Conservation (phyloP, 2,113 vertebrate species). For the Ctenodactylus gundi region DNA sequence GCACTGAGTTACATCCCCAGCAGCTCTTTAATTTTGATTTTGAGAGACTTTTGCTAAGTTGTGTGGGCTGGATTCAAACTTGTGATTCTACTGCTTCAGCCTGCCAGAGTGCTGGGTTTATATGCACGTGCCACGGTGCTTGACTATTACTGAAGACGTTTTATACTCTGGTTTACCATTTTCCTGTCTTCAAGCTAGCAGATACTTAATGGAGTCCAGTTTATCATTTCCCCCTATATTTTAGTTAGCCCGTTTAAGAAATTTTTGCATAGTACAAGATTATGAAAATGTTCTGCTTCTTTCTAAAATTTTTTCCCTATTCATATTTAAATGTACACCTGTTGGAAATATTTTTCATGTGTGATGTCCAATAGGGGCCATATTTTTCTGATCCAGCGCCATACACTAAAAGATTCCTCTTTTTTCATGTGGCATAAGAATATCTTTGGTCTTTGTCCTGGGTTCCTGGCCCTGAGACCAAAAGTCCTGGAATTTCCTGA, state of each 20-base stretch:
- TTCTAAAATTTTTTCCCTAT: background rate
- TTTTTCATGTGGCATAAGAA: background rate
- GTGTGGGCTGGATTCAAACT: background rate
- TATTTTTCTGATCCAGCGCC: background rate
- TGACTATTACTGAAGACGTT: background rate
- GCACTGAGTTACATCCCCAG: background rate
- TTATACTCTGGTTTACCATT: background rate
- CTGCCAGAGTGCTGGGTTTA: background rate
- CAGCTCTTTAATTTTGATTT: background rate
- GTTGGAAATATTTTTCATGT: background rate
- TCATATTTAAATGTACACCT: background rate
- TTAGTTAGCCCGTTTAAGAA: background rate
- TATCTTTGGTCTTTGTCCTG: background rate
- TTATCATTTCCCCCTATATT: background rate
- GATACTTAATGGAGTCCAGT: background rate
- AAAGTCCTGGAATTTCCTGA: background rate
- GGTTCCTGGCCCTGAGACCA: background rate
- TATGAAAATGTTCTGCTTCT: background rate
- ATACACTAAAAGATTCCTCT: background rate
- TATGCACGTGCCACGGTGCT: background rate
- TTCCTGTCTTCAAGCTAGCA: background rate
- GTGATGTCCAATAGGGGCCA: background rate
- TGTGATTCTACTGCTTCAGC: background rate
- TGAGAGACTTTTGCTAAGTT: background rate
- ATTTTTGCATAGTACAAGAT: background rate